A percentile compares a stretch with the other conserved stretches of the same genome.
These are phyloP conservation scores for Tipula confusa DNA, from an alignment of 2,888 invertebrate species.

Conservation along the genomic window DNA sequence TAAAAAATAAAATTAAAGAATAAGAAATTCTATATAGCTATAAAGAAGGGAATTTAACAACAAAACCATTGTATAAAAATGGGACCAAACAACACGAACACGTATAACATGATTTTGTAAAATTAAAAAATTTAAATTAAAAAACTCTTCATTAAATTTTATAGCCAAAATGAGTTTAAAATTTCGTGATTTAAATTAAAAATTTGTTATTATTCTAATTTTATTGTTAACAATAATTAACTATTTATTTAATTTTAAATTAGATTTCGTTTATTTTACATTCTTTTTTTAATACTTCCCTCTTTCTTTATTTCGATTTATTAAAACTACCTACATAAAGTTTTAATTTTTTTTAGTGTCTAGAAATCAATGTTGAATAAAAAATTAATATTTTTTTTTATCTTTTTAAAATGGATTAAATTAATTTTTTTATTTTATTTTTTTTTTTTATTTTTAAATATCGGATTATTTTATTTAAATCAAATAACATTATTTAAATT, in stretches of 20 bases:
- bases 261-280: neutral
- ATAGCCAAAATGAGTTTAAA: neutral
- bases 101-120: neutral
- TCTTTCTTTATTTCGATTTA: neutral
- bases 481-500: constrained; percentile 5
- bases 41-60: neutral
- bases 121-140: no score
- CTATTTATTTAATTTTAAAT: neutral
- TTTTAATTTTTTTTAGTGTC: neutral
- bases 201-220: neutral
- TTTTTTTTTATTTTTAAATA: neutral
- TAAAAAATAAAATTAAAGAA: neutral
- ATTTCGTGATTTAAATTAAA: neutral
- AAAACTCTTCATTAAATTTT: constrained; percentile 12
- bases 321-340: neutral
- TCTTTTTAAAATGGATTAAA: neutral
- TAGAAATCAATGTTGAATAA: neutral
- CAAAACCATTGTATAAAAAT: neutral
- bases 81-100: neutral
- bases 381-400: neutral
- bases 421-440: neutral
- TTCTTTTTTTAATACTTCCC: neutral
- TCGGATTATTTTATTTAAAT: constrained; percentile 20
- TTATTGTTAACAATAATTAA: neutral
- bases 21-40: neutral